Conservation (phyloP, 2,797 vertebrate species). For the Dallia pectoralis region DNA sequence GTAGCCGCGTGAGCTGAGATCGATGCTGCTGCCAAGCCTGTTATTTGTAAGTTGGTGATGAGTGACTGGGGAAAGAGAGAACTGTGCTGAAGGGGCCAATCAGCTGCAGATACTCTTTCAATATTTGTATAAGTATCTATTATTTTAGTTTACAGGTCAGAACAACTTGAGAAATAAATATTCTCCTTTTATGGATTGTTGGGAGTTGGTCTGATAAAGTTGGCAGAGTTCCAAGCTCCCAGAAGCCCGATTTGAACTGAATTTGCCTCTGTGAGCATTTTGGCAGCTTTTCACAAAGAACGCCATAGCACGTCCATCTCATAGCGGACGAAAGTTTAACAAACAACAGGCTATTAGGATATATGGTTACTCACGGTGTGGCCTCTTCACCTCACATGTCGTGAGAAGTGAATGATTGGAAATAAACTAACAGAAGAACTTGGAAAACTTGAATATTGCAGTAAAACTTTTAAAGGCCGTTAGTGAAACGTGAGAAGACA, state of each 20-base stretch:
- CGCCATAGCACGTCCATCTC: slow-evolving; percentile 21
- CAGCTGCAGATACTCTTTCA: slow-evolving; percentile 53
- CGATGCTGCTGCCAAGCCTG: slow-evolving; percentile 28
- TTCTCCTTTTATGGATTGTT: slow-evolving; percentile 42
- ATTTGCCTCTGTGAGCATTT: slow-evolving; percentile 56
- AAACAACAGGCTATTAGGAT: slow-evolving; percentile 46
- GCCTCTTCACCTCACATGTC: slow-evolving; percentile 54
- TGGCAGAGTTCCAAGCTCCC: slow-evolving; percentile 63
- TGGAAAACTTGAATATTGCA: background rate
- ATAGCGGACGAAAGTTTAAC: background rate
- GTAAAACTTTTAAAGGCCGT: background rate
- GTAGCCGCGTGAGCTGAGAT: slow-evolving; percentile 18
- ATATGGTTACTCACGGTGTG: slow-evolving; percentile 30
- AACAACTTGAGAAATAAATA: slow-evolving; percentile 36
- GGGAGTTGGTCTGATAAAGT: slow-evolving; percentile 61
- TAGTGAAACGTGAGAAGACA: slow-evolving; percentile 1
- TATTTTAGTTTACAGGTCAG: slow-evolving; percentile 48
- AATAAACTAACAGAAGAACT: slow-evolving; percentile 8
- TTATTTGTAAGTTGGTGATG: slow-evolving; percentile 51
- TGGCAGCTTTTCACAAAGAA: slow-evolving; percentile 56
- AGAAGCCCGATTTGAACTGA: slow-evolving; percentile 62
- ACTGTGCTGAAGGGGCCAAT: slow-evolving; percentile 49
- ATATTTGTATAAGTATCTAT: slow-evolving; percentile 58
- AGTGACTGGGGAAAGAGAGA: slow-evolving; percentile 33
- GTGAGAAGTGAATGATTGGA: slow-evolving; percentile 45